Base-by-base conservation (phyloP, 2,113 vertebrate species). In the Vulpes vulpes region DNA sequence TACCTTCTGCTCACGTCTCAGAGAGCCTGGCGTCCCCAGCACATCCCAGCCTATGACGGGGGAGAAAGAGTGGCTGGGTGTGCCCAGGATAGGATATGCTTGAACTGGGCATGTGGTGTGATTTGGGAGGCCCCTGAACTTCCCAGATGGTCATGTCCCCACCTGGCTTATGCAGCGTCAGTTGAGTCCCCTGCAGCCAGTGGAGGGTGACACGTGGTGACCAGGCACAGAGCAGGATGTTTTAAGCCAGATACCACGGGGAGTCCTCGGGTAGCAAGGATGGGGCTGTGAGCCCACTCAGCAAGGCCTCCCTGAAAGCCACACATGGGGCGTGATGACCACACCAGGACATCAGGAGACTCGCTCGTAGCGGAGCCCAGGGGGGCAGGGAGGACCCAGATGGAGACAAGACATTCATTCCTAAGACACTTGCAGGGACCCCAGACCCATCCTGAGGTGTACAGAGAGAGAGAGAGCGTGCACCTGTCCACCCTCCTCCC, bases 151-250 rank as follows among this genome's bases (percentile, higher is more conserved):
- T 81, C 30, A 1, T 16, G 27, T 76, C 59, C 74, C 60, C 51
- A 38, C 43, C 1, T 49, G 80, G 62, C 60, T 38, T 20, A 16
- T 82, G 55, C 60, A 19, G 25, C 35, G 7, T 23, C 76, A 23
- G 19, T 9, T 11, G 35, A 81, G 22, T 12, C 89, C 55, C 49
- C 57, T 73, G 82, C 15, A 59, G 81, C 79, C 35, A 51, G 32
- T 19, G 30, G 67, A 86, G 17, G 32, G 23, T 49, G 85, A 35
- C 35, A 74, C 35, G 6, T 11, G 23, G 62, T 80, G 23, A n/a
- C 71, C n/a, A 51, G 51, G 83, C 57, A 82, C 86, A 84, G 92
- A 85, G 80, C 55, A 78, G 43, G 25, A 78, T 11, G 71, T 59
- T 89, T 8, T 25, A 17, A 71, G 64, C 9, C 11, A 62, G 62